phyloP scores from a whole-genome alignment of 2,113 vertebrate genomes.

The Lepisosteus osseus region DNA sequence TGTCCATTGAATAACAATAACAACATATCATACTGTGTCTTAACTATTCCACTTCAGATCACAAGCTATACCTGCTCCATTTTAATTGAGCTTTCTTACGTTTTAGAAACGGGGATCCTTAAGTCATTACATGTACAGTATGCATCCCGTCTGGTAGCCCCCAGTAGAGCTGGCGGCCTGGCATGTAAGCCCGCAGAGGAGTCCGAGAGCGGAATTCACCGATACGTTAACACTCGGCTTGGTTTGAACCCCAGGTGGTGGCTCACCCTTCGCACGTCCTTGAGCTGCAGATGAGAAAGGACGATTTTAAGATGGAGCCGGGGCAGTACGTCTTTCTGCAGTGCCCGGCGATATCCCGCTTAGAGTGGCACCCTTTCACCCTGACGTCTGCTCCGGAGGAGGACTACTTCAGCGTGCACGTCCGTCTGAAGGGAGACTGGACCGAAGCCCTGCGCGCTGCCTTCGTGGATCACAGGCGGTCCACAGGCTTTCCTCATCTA shows the following conservation, averaged over 20 bases:
- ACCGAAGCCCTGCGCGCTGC: constrained; percentile 57
- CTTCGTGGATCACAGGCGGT: constrained; percentile 41
- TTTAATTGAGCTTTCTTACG: no score
- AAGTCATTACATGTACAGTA: no score
- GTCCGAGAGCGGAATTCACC: no score
- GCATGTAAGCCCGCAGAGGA: no score
- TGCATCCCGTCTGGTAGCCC: no score
- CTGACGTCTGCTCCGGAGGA: constrained; percentile 75
- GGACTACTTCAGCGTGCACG: constrained; percentile 70
- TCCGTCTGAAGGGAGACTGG: constrained; percentile 64
- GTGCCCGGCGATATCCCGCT: constrained; percentile 59
- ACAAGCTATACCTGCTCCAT: no score
- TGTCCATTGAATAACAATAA: no score
- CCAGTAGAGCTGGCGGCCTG: no score
- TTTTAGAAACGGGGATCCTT: no score
- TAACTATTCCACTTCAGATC: no score
- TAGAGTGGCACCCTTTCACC: constrained; percentile 79
- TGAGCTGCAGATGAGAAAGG: constrained; percentile 72
- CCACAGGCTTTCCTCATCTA: background rate
- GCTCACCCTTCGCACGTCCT: constrained; percentile 67
- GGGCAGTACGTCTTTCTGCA: constrained; percentile 73
- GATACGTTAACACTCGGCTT: no score
- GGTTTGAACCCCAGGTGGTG: constrained; percentile 55
- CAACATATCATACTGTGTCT: no score
- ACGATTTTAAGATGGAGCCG: constrained; percentile 63